Conservation (phyloP, 2,888 invertebrate genomes). For the Amphipoea oculea region DNA sequence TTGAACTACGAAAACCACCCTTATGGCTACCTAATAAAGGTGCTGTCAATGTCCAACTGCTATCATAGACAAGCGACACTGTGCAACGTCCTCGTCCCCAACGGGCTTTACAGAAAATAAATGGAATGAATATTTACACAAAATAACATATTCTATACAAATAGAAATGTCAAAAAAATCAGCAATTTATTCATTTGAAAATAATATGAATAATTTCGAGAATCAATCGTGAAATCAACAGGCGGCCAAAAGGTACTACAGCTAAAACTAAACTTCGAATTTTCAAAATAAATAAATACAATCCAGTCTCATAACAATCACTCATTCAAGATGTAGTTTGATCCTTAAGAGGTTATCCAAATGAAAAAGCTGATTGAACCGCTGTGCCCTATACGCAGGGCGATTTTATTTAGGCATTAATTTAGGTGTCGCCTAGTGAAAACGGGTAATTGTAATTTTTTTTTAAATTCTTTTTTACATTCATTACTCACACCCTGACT, state of each 20-base stretch:
- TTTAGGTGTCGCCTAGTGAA: not conserved
- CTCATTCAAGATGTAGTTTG: constrained; percentile 31
- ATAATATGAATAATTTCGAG: not conserved
- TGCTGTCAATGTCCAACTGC: not conserved
- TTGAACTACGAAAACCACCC: constrained; percentile 2
- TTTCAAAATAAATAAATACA: constrained; percentile 45
- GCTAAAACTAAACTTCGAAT: constrained; percentile 20
- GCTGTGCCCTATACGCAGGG: not conserved
- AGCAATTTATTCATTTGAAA: not conserved
- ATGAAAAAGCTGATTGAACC: not conserved
- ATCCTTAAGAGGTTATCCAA: not conserved
- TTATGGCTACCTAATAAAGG: not conserved
- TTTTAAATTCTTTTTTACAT: too few relatives aligned
- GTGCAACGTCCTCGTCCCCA: not conserved
- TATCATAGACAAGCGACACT: not conserved
- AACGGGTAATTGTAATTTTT: not conserved
- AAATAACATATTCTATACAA: constrained; percentile 12
- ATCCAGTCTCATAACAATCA: constrained; percentile 71
- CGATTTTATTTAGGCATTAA: not conserved
- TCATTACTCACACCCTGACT: too few relatives aligned
- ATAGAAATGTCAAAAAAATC: not conserved
- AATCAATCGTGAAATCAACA: not conserved
- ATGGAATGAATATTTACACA: constrained; percentile 12
- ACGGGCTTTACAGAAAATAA: not conserved
- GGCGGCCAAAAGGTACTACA: not conserved